Evolutionary conservation across 2,113 vertebrate genomes (phyloP).

Genomic region (Megaleporinus macrocephalus): DNA sequence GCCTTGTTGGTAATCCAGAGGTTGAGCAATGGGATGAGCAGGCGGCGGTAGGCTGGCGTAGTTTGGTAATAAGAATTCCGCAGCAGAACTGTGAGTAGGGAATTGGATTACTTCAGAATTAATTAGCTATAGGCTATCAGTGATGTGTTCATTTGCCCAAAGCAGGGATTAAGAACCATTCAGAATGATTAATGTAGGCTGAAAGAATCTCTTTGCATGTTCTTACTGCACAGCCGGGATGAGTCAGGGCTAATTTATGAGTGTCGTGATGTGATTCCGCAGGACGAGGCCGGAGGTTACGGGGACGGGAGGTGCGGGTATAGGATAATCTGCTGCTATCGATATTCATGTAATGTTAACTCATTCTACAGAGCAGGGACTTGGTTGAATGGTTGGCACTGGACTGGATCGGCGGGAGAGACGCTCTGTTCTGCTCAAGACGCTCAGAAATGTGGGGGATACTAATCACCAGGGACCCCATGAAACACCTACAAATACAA

Average conservation of each 20-base stretch:
- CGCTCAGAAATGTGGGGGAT: too few species aligned
- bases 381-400: too few species aligned
- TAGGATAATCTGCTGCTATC: too few species aligned
- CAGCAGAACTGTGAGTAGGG: not conserved
- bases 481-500: too few species aligned
- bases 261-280: not conserved
- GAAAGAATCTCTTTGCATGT: not conserved
- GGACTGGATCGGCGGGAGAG: not conserved
- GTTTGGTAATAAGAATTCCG: not conserved
- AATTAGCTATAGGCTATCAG: constrained; percentile 9
- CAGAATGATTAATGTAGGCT: not conserved
- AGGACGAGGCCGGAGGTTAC: too few species aligned
- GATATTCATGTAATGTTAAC: too few species aligned
- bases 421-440: too few species aligned
- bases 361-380: too few species aligned
- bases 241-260: not conserved
- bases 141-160: constrained; percentile 2
- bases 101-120: constrained; percentile 1
- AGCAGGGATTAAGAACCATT: constrained; percentile 5
- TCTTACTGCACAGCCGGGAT: not conserved
- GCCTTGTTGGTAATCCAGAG: not conserved
- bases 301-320: too few species aligned
- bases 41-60: not conserved
- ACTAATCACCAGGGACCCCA: too few species aligned
- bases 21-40: not conserved